Evolutionary conservation across 2,888 invertebrate genomes (phyloP).

Genomic region (Cybosia mesomella): DNA sequence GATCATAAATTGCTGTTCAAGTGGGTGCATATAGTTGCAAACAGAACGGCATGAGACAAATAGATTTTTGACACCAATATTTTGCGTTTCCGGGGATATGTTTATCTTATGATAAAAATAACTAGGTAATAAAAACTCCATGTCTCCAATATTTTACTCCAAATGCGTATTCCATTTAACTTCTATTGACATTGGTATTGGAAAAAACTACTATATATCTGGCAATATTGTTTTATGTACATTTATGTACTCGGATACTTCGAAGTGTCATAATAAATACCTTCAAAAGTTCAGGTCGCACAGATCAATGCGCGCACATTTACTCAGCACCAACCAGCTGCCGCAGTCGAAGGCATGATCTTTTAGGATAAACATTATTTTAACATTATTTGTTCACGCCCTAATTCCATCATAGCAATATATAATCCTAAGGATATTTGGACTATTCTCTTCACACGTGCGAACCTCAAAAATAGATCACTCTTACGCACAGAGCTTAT

Average conservation of each 20-base stretch:
- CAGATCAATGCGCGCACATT: slow-evolving; percentile 64
- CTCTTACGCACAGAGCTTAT: slow-evolving; percentile 60
- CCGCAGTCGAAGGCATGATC: slow-evolving; percentile 37
- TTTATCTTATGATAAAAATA: slow-evolving; percentile 62
- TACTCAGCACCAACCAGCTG: slow-evolving; percentile 59
- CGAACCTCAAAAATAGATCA: slow-evolving; percentile 68
- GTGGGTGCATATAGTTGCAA: slow-evolving; percentile 44
- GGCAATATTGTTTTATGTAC: neutral
- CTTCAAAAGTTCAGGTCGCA: slow-evolving; percentile 66
- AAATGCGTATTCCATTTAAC: neutral
- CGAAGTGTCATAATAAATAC: slow-evolving; percentile 35
- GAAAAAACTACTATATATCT: neutral
- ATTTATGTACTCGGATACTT: neutral
- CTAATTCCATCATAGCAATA: slow-evolving; percentile 53
- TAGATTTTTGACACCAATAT: slow-evolving; percentile 71
- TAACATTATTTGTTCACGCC: slow-evolving; percentile 57
- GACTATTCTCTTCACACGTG: slow-evolving; percentile 67
- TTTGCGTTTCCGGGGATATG: slow-evolving; percentile 69
- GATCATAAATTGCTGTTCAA: slow-evolving; percentile 30
- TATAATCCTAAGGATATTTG: slow-evolving; percentile 63
- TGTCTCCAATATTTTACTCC: neutral
- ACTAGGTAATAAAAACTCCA: slow-evolving; percentile 27
- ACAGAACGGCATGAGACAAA: slow-evolving; percentile 65
- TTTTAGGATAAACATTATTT: slow-evolving; percentile 57
- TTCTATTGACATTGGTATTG: neutral